Evolutionary conservation across 2,797 vertebrate genomes (phyloP), one percentile per base, ranked within the genome.

Genomic region (Gobio occitaniae): DNA sequence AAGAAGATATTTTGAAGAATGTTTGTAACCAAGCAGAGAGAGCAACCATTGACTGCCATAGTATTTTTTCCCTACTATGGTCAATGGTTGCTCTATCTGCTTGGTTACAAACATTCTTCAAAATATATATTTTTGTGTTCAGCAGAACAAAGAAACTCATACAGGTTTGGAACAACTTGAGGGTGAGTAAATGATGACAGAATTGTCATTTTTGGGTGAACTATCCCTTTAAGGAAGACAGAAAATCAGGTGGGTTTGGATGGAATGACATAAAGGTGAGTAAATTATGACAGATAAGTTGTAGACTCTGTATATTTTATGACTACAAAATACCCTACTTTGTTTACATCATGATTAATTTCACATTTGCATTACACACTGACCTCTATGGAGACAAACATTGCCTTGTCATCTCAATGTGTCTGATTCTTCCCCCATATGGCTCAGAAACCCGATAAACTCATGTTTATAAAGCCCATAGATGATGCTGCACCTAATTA

Each of bases 401-500:
- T 47, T 10, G 2, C 47, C 6, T 76, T 50, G 71, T 41, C 61
- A 44, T 68, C 61, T 76, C 32, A 75, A 4, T 15, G 16, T 76
- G 48, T 66, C 56, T 54, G 7, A 76, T 77, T 76, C 16, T 50
- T 32, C 1, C 82, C 72, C 72, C 61, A 38, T 65, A 52, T 59
- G 17, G 3, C 61, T 32, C 17, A 59, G 16, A 9, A 69, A 70
- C 38, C 41, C n/a, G 15, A 59, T 59, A 44, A 77, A 29, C 66
- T 38, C 29, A 11, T 70, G 66, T 63, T 59, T 48, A 32, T 59
- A 48, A 72, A 16, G 54, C 41, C 25, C 19, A 12, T 78, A 25
- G 68, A 72, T 52, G 63, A 56, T 85, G 65, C 75, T 48, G 29
- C 65, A 71, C n/a, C 72, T 85, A 88, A 88, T 86, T 79, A 85